Evolutionary conservation across 2,888 invertebrate species (phyloP), one percentile per base, ranked within the genome.

Genomic region (Andrena fulva): DNA sequence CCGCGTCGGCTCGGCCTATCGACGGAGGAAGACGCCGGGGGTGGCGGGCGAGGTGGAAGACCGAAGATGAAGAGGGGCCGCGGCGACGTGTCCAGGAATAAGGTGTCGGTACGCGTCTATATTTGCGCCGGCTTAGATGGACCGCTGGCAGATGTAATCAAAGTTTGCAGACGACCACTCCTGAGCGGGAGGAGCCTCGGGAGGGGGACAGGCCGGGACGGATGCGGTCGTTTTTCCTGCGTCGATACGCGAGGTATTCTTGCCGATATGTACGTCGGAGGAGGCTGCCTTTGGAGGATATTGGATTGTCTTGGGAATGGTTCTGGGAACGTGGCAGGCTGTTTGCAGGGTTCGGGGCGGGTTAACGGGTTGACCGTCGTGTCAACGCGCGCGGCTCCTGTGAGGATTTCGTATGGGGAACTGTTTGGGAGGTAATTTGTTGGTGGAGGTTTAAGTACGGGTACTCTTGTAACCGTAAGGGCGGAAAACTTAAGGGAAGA

Each of bases 121-220:
- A 89, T 89, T 84, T 80, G 82, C 68, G 72, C 48, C 31, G 82
- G 80, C 70, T 80, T 77, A 80, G 80, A 82, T 74, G 85, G 85
- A 80, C 85, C 85, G 83, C 82, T 72, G 86, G 86, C 86, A 91
- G 91, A 91, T 91, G 91, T 91, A 92, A 92, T 92, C 92, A 91
- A 92, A 92, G 91, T 92, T 92, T 91, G 89, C 90, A 92, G 91
- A 92, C 92, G 87, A 90, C 82, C 89, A 86, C 88, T 89, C 89
- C 86, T 77, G 83, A 75, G 84, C 83, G 16, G 5, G 42, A 5
- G 71, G 77, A 52, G 76, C 20, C 20, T 20, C 20, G 64, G 81
- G 85, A 85, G 83, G 82, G 80, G 85, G 80, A 82, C 86, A 85
- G 82, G 89, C 87, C 90, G 84, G 84, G 83, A 87, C 88, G 89